phyloP scores from a whole-genome alignment of 2,888 invertebrate genomes.

The Pammene aurita region DNA sequence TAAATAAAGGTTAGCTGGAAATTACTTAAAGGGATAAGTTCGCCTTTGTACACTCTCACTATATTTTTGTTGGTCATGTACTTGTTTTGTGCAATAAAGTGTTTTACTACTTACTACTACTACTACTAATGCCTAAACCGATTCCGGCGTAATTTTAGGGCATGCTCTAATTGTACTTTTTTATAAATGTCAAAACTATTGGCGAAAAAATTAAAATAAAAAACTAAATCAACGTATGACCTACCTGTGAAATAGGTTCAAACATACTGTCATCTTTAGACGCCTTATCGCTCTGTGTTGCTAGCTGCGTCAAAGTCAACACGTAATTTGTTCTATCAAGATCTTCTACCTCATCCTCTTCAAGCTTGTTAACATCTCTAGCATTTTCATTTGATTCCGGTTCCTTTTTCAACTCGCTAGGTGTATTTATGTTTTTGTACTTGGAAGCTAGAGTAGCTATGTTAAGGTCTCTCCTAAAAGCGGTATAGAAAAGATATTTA shows the following conservation, averaged over 20 bases:
- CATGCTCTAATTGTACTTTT: too few relatives aligned
- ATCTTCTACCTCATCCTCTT: constrained; percentile 63
- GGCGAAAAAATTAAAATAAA: too few relatives aligned
- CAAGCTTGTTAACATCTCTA: constrained; percentile 48
- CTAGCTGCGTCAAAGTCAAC: constrained; percentile 86
- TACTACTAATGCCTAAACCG: too few relatives aligned
- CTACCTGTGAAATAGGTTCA: constrained; percentile 86
- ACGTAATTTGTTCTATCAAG: constrained; percentile 86
- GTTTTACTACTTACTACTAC: too few relatives aligned
- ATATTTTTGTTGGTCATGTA: too few relatives aligned
- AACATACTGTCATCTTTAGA: constrained; percentile 72
- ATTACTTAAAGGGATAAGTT: too few relatives aligned
- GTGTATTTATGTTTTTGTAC: constrained; percentile 64
- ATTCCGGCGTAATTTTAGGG: too few relatives aligned
- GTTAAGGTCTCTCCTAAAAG: constrained; percentile 83
- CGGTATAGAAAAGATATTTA: constrained; percentile 85
- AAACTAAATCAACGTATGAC: neutral
- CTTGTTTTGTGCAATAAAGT: too few relatives aligned
- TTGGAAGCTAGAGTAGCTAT: constrained; percentile 83
- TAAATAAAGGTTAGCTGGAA: too few relatives aligned
- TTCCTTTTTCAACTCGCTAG: constrained; percentile 51
- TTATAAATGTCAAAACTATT: too few relatives aligned
- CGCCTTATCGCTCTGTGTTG: constrained; percentile 50
- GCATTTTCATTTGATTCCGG: constrained; percentile 44
- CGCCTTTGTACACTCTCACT: too few relatives aligned